Conservation (phyloP, 2,113 vertebrate genomes). For the Macroglossus sobrinus region DNA sequence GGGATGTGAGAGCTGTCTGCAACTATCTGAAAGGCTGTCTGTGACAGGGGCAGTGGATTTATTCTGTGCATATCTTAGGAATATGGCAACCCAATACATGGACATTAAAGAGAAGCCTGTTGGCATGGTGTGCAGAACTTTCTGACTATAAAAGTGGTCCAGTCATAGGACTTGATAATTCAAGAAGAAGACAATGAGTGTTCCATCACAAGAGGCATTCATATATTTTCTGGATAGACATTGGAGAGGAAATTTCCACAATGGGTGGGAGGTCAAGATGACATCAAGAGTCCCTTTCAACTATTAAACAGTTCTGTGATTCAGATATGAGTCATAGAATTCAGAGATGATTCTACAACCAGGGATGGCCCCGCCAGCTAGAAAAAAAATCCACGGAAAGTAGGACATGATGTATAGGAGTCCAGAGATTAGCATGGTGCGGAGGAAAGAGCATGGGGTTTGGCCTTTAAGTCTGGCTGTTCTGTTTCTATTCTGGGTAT, state of each 20-base stretch:
- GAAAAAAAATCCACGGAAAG: constrained; percentile 39
- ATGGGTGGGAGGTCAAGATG: constrained; percentile 62
- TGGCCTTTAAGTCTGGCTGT: neutral
- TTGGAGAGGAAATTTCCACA: constrained; percentile 71
- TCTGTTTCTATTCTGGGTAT: neutral
- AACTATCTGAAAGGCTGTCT: neutral
- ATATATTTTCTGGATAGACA: neutral
- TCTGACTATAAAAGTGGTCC: neutral
- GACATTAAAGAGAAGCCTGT: neutral
- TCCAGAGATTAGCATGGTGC: neutral
- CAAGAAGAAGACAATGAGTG: neutral
- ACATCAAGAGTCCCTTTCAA: constrained; percentile 68
- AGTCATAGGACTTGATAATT: neutral
- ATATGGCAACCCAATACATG: neutral
- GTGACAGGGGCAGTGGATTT: neutral
- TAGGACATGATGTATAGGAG: constrained; percentile 36
- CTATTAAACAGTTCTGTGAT: constrained; percentile 63
- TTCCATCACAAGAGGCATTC: constrained; percentile 31
- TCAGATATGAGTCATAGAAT: constrained; percentile 74
- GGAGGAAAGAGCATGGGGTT: neutral
- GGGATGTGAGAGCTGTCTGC: neutral
- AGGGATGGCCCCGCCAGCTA: constrained; percentile 47
- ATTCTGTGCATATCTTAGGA: neutral
- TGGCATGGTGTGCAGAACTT: neutral
- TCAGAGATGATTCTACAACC: constrained; percentile 54